Percentiles rank a stretch among this genome's conserved stretches.
phyloP scores from a whole-genome alignment of 2,888 invertebrate species.

The Polietes domitor region DNA sequence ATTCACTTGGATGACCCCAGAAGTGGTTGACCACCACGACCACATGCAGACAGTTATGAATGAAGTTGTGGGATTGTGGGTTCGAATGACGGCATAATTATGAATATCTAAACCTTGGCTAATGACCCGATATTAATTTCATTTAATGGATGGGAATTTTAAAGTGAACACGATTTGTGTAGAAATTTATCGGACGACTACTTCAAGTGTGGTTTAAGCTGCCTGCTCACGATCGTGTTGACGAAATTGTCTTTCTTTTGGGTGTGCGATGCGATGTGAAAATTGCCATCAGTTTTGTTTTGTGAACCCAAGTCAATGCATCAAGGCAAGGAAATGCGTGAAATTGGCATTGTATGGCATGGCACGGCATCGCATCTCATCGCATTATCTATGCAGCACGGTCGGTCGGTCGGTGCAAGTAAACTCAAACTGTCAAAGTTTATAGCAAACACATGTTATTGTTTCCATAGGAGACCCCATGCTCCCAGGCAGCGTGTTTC shows the following conservation, averaged over 20 bases:
- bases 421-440: slow-evolving; percentile 48
- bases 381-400: slow-evolving; percentile 29
- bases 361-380: no score
- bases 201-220: background rate
- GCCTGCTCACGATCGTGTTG: background rate
- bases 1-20: slow-evolving; percentile 8
- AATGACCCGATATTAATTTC: background rate
- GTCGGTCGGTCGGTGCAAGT: slow-evolving; percentile 3
- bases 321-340: background rate
- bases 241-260: background rate
- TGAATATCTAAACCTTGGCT: background rate
- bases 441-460: slow-evolving; percentile 48
- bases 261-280: background rate
- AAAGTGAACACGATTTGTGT: background rate
- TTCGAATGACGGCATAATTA: background rate
- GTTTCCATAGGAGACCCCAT: background rate
- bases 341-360: slow-evolving; percentile 34
- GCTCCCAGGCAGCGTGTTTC: background rate
- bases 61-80: background rate
- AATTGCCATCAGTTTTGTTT: background rate
- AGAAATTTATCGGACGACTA: no score
- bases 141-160: background rate
- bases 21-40: background rate
- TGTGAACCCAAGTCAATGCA: background rate
- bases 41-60: background rate